These are phyloP conservation scores for Oreochromis spilurus DNA, from an alignment of 2,113 vertebrate species.

Conservation along the genomic window DNA sequence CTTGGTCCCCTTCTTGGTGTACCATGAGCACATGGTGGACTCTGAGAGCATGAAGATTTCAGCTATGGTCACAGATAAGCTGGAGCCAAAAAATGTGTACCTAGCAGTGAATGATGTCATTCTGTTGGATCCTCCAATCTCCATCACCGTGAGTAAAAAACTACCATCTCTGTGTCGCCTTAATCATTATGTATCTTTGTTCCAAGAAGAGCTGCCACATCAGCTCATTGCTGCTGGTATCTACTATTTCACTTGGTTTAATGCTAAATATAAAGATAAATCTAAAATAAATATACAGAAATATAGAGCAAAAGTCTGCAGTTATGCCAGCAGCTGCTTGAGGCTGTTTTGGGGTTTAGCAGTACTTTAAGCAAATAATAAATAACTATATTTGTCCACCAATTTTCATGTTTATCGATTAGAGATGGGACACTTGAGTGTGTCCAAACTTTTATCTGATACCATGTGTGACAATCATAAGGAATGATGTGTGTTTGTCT, in stretches of 20 bases:
- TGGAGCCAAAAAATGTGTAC: conserved; percentile 3
- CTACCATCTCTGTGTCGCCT: not conserved
- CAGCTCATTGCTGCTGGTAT: not conserved
- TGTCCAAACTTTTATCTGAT: too few species aligned
- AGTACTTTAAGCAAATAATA: too few species aligned
- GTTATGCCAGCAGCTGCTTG: too few species aligned
- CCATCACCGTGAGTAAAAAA: conserved; percentile 58
- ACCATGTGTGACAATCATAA: too few species aligned
- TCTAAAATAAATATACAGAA: not conserved
- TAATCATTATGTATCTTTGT: not conserved
- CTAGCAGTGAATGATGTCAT: conserved; percentile 71
- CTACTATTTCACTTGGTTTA: not conserved
- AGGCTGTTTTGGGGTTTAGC: not conserved
- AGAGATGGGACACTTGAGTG: too few species aligned
- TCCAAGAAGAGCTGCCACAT: not conserved
- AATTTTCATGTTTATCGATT: too few species aligned
- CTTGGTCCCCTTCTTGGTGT: conserved; percentile 72
- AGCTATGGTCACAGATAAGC: conserved; percentile 44
- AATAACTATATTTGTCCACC: too few species aligned
- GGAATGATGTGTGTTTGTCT: too few species aligned
- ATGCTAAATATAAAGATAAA: not conserved
- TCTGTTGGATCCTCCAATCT: conserved; percentile 58
- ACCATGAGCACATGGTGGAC: conserved; percentile 62
- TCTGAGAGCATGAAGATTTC: conserved; percentile 75
- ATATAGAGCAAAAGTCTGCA: too few species aligned